A percentile compares a stretch with the other conserved stretches of the same genome.
Evolutionary conservation across 2,888 invertebrate genomes (phyloP).

Genomic region (Hemistola chrysoprasaria): DNA sequence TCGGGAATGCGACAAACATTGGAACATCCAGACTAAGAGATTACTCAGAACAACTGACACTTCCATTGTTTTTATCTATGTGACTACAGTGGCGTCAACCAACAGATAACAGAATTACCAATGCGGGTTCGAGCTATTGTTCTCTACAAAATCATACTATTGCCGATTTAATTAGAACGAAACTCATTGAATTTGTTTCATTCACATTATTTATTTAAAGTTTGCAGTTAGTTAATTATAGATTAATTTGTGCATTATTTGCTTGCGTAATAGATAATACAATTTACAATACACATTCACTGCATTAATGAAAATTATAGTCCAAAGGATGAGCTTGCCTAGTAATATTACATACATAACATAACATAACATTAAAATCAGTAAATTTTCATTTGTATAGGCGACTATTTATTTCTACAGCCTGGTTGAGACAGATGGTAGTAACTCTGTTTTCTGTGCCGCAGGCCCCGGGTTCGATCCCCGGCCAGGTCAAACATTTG

Average conservation of each 20-base stretch:
- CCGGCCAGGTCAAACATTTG: no score
- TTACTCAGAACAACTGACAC: constrained; percentile 43
- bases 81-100: constrained; percentile 38
- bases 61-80: constrained; percentile 49
- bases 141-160: constrained; percentile 32
- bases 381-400: no score
- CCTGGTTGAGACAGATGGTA: no score
- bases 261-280: constrained; percentile 13
- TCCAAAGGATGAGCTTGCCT: no score
- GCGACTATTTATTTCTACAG: no score
- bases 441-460: no score
- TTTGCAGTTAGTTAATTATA: constrained; percentile 22
- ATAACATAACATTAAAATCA: no score
- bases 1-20: constrained; percentile 9
- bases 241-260: constrained; percentile 16
- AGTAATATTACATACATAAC: no score
- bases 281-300: constrained; percentile 13
- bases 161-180: constrained; percentile 46
- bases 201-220: constrained; percentile 24
- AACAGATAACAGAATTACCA: constrained; percentile 43
- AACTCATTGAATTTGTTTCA: constrained; percentile 21
- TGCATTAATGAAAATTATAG: no score
- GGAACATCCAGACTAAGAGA: constrained; percentile 25
- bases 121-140: constrained; percentile 49
- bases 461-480: no score